Evolutionary conservation across 2,797 vertebrate genomes (phyloP).

Genomic region (Carcharodon carcharias): DNA sequence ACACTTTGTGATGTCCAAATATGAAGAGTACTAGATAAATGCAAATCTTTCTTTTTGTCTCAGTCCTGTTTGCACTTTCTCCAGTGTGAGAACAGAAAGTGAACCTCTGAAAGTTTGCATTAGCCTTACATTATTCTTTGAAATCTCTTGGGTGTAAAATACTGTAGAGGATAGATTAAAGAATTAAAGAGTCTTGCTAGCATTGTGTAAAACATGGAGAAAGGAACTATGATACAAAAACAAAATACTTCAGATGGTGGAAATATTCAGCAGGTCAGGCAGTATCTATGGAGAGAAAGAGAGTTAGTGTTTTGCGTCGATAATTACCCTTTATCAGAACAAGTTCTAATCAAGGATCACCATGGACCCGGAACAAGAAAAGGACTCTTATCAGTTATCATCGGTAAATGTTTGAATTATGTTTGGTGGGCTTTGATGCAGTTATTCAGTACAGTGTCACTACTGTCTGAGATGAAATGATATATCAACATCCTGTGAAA

Average conservation of each 20-base stretch:
- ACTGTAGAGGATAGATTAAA: neutral
- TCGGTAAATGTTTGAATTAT: neutral
- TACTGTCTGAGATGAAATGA: neutral
- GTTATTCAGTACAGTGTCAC: neutral
- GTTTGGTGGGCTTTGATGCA: neutral
- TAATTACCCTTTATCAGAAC: no score
- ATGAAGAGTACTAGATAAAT: no score
- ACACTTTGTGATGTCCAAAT: no score
- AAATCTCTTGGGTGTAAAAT: neutral
- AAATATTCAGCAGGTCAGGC: neutral
- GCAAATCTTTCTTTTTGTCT: neutral
- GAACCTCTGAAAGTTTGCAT: neutral
- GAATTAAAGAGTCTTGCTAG: neutral
- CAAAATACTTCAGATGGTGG: neutral
- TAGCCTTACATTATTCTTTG: neutral
- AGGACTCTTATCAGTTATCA: neutral
- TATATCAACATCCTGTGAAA: neutral
- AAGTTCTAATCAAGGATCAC: neutral
- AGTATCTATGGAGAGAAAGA: neutral
- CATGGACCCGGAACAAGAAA: neutral
- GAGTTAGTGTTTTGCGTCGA: no score
- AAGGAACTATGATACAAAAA: neutral
- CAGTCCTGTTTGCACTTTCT: neutral
- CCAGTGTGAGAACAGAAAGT: neutral
- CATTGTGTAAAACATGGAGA: neutral